These are phyloP conservation scores for Ictidomys tridecemlineatus DNA, from an alignment of 2,113 vertebrate genomes.

Conservation along the genomic window DNA sequence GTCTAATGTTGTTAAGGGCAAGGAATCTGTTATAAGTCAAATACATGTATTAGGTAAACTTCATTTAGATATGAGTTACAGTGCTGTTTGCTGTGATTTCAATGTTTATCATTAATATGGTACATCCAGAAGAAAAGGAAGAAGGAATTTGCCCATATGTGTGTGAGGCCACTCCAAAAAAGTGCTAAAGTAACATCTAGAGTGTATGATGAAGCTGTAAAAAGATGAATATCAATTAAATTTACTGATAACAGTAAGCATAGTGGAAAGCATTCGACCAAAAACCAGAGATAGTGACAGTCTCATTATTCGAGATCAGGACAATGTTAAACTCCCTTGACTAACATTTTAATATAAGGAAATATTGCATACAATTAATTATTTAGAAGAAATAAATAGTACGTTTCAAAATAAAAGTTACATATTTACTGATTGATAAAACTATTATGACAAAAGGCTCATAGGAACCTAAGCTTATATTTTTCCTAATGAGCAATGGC, in stretches of 20 bases:
- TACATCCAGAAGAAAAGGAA: not conserved
- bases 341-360: not conserved
- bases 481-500: not conserved
- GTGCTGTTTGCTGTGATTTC: not conserved
- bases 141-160: not conserved
- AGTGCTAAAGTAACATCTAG: not conserved
- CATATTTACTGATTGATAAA: slow-evolving; percentile 27
- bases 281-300: not conserved
- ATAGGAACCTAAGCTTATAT: not conserved
- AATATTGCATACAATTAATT: not conserved
- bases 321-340: not conserved
- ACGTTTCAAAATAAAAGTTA: slow-evolving; percentile 19
- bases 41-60: not conserved
- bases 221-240: not conserved
- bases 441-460: not conserved
- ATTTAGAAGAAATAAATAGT: slow-evolving; percentile 12
- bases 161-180: not conserved
- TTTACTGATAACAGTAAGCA: not conserved
- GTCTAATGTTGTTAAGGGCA: not conserved
- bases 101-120: not conserved
- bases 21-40: not conserved
- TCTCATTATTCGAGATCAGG: not conserved
- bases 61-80: not conserved
- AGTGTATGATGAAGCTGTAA: not conserved
- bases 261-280: not conserved